phyloP scores from a whole-genome alignment of 1,140 invertebrate genomes.

The Ectropis grisescens region DNA sequence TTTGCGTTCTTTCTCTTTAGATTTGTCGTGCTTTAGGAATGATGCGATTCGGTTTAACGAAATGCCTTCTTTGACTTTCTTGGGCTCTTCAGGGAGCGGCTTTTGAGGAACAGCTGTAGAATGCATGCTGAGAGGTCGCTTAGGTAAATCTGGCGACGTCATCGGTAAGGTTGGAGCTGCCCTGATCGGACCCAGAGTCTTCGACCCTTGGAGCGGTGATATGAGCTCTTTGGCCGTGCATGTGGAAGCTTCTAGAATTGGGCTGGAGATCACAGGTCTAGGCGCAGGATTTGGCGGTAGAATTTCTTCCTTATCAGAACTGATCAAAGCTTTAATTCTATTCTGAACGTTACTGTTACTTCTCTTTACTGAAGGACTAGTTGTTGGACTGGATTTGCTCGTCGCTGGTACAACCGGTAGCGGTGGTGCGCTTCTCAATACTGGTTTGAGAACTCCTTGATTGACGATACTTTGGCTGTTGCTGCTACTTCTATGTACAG shows the following conservation, averaged over 20 bases:
- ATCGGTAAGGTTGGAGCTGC: slow-evolving; percentile 69
- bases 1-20: slow-evolving; percentile 70
- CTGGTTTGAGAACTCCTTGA: slow-evolving; percentile 44
- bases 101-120: slow-evolving; percentile 52
- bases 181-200: slow-evolving; percentile 68
- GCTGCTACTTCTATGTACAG: slow-evolving; percentile 50
- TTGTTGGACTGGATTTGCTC: slow-evolving; percentile 33
- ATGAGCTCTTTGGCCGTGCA: slow-evolving; percentile 81
- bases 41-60: slow-evolving; percentile 82
- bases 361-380: slow-evolving; percentile 48
- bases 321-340: slow-evolving; percentile 54
- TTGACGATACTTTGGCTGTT: slow-evolving; percentile 40
- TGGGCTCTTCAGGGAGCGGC: slow-evolving; percentile 58
- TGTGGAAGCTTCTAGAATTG: slow-evolving; percentile 83
- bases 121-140: slow-evolving; percentile 69
- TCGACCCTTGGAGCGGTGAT: slow-evolving; percentile 64
- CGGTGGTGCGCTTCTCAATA: slow-evolving; percentile 59
- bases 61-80: slow-evolving; percentile 71
- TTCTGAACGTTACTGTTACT: slow-evolving; percentile 57
- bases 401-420: slow-evolving; percentile 50
- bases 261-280: slow-evolving; percentile 84
- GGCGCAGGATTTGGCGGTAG: slow-evolving; percentile 32
- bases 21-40: slow-evolving; percentile 77
- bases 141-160: slow-evolving; percentile 36
- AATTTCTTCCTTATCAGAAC: slow-evolving; percentile 61